These are phyloP conservation scores for Podarcis muralis DNA, from an alignment of 2,113 vertebrate genomes.

Conservation along the genomic window DNA sequence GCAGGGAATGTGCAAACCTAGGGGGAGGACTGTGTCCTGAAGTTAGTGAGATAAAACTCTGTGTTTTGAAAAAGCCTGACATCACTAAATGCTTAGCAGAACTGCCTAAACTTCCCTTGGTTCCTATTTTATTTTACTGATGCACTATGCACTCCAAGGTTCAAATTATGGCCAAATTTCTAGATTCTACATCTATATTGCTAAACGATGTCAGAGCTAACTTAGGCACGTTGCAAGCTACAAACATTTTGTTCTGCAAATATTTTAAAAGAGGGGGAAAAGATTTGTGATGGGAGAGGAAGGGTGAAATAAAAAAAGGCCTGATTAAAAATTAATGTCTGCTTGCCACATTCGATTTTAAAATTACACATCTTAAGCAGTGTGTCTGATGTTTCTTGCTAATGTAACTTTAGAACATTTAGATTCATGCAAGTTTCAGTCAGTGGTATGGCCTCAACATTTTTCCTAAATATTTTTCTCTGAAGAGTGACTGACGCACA, in stretches of 20 bases:
- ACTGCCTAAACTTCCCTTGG: background rate
- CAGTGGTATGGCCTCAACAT: background rate
- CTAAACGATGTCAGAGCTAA: background rate
- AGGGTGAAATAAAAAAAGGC: background rate
- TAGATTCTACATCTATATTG: background rate
- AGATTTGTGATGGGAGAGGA: background rate
- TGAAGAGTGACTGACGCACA: background rate
- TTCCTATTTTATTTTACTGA: background rate
- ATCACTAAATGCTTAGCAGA: background rate
- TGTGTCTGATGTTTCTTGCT: background rate
- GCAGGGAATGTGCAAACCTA: background rate
- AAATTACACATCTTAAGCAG: background rate
- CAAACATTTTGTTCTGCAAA: background rate
- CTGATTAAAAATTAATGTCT: constrained; percentile 9
- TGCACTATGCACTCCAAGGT: background rate
- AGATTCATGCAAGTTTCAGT: background rate
- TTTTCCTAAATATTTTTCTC: background rate
- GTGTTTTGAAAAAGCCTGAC: background rate
- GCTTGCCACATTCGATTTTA: background rate
- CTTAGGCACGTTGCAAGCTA: background rate
- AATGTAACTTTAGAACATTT: background rate
- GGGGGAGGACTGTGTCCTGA: background rate
- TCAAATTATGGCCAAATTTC: background rate
- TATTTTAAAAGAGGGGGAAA: background rate
- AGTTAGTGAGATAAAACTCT: background rate